Base-by-base conservation (phyloP, 23 tunicate genomes). In the Diplosoma virens region DNA sequence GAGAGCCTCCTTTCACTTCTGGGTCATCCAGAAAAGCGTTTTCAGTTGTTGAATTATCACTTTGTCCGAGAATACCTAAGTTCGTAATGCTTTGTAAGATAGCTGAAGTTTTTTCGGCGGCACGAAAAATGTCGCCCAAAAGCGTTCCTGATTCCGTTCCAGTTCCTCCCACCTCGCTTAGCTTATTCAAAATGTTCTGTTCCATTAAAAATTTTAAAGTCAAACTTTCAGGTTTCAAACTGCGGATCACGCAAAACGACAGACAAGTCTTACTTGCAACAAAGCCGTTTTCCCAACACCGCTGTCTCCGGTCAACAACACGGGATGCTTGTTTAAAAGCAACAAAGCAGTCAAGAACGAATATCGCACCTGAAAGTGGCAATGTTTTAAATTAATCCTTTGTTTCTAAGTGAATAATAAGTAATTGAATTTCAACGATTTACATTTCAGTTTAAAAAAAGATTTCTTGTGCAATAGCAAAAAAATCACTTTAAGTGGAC, bases 201-300 rank as follows among this genome's bases (percentile, higher is more conserved):
- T 41, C 50, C 11, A 41, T 9, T 41, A 41, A 14, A 14, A 7
- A 41, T 41, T 41, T 41, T 9, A 41, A 41, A 41, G 50, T 41
- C 9, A 41, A 41, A 7, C 11, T 41, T 41, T 41, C 14, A 7
- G 50, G 9, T 7, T 7, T 41, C 50, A 41, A 14, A 9, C 9
- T 7, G 50, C 50, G 14, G 11, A 41, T 9, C n/a, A n/a, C n/a
- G n/a, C n/a, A n/a, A n/a, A n/a, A n/a, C n/a, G n/a, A n/a, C n/a
- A n/a, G n/a, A n/a, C n/a, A n/a, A n/a, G n/a, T n/a, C 11, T 28
- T 25, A 92, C 97, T 81, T 92, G 97, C 5, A 92, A 46, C 25
- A 92, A 58, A 35, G 87, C 88, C 36, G 88, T 81, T 70, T 92
- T 92, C 20, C 97, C 97, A 59, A 92, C 97, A 1, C 97, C 97